Percentiles rank a stretch among this genome's conserved stretches.
These are phyloP conservation scores for Microtus montanus DNA, from an alignment of 2,113 vertebrate genomes.

Conservation along the genomic window DNA sequence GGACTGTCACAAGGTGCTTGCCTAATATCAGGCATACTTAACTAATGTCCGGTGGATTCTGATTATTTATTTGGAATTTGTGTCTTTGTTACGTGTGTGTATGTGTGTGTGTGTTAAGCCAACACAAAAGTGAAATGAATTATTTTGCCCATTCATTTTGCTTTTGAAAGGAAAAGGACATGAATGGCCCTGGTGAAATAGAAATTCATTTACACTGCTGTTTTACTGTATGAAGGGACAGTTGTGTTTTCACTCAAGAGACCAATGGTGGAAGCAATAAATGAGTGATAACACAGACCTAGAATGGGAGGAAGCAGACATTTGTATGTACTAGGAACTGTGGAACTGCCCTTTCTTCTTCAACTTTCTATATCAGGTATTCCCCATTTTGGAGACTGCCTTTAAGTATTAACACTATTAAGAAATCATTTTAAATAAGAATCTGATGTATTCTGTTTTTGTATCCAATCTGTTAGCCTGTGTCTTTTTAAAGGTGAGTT, in stretches of 20 bases:
- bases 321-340: no score
- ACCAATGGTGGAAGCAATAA: background rate
- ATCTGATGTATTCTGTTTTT: background rate
- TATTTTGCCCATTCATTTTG: constrained; percentile 2
- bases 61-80: constrained; percentile 11
- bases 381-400: background rate
- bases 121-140: background rate
- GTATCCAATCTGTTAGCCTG: no score
- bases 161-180: background rate
- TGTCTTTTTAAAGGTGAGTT: no score
- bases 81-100: background rate
- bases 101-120: background rate
- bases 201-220: background rate
- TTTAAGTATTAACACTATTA: background rate
- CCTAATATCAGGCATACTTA: background rate
- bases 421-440: constrained; percentile 1
- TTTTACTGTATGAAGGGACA: background rate
- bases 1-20: background rate
- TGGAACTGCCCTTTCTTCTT: background rate
- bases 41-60: background rate
- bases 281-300: background rate
- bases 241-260: background rate
- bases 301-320: background rate
- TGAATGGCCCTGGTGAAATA: background rate
- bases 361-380: background rate